Percentiles rank a stretch among this genome's conserved stretches.
Evolutionary conservation across 2,888 invertebrate genomes (phyloP).

Genomic region (Metalampra italica): DNA sequence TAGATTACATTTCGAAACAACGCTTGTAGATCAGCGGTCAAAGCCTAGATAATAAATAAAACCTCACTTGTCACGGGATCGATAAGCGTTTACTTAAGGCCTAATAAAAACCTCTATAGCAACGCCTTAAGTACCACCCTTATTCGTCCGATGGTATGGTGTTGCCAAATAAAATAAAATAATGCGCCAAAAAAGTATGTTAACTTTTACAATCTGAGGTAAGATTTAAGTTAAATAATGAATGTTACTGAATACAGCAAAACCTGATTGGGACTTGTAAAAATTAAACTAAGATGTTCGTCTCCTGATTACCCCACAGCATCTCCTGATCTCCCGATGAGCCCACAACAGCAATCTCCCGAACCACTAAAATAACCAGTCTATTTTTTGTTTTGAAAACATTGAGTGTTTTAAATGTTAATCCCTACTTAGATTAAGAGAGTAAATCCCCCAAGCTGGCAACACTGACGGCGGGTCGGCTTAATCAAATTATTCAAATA

Average conservation of each 20-base stretch:
- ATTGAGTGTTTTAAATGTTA: too few species aligned
- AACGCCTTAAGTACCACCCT: constrained; percentile 21
- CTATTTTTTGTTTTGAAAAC: too few species aligned
- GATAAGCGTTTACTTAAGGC: constrained; percentile 18
- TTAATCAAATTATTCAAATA: constrained; percentile 74
- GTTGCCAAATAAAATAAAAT: neutral
- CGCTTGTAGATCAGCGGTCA: neutral
- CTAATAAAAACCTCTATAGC: constrained; percentile 23
- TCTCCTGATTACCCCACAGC: too few species aligned
- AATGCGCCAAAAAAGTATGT: too few species aligned
- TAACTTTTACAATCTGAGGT: too few species aligned
- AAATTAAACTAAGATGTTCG: too few species aligned
- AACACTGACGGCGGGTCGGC: constrained; percentile 26
- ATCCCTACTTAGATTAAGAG: too few species aligned
- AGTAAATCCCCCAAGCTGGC: neutral
- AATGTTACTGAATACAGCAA: too few species aligned
- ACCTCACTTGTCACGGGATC: constrained; percentile 19
- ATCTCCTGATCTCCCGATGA: neutral
- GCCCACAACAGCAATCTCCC: neutral
- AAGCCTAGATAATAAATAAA: constrained; percentile 17
- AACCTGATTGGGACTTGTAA: too few species aligned
- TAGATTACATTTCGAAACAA: too few species aligned
- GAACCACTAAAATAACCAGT: constrained; percentile 4
- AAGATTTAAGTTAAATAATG: too few species aligned
- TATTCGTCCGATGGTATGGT: neutral